These are phyloP conservation scores for Poeciliopsis prolifica DNA, from an alignment of 2,113 vertebrate species.

Conservation along the genomic window DNA sequence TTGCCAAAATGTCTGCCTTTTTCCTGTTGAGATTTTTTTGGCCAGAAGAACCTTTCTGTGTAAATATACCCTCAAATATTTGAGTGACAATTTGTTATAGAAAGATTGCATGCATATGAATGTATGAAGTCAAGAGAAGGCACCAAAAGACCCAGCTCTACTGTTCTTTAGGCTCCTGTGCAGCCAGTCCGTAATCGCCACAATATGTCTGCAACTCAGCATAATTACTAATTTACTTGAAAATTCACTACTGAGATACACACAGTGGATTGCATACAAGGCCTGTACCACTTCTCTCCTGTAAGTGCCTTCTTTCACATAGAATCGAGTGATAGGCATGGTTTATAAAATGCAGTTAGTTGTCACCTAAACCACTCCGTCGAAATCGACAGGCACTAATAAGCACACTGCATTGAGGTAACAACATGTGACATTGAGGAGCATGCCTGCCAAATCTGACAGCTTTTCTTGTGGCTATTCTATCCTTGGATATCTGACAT, in stretches of 20 bases:
- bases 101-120: slow-evolving; percentile 72
- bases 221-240: slow-evolving; percentile 59
- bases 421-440: slow-evolving; percentile 49
- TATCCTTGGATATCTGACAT: slow-evolving; percentile 59
- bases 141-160: slow-evolving; percentile 41
- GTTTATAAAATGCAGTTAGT: slow-evolving; percentile 55
- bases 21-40: slow-evolving; percentile 30
- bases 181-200: slow-evolving; percentile 36
- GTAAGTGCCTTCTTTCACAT: slow-evolving; percentile 78
- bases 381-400: slow-evolving; percentile 19
- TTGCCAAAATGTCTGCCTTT: slow-evolving; percentile 68
- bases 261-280: slow-evolving; percentile 45
- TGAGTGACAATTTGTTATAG: slow-evolving; percentile 39
- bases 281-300: slow-evolving; percentile 66
- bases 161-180: slow-evolving; percentile 14
- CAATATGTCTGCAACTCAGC: slow-evolving; percentile 32
- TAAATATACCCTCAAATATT: slow-evolving; percentile 65
- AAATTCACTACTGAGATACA: slow-evolving; percentile 39
- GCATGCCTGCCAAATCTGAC: slow-evolving; percentile 57
- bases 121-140: slow-evolving; percentile 68
- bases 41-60: slow-evolving; percentile 50
- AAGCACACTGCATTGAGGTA: slow-evolving; percentile 64
- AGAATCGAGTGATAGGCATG: slow-evolving; percentile 64
- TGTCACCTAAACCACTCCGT: slow-evolving; percentile 39
- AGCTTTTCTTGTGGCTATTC: slow-evolving; percentile 39